Evolutionary conservation across 1,140 invertebrate species (phyloP).

Genomic region (Oreohelix idahoensis): DNA sequence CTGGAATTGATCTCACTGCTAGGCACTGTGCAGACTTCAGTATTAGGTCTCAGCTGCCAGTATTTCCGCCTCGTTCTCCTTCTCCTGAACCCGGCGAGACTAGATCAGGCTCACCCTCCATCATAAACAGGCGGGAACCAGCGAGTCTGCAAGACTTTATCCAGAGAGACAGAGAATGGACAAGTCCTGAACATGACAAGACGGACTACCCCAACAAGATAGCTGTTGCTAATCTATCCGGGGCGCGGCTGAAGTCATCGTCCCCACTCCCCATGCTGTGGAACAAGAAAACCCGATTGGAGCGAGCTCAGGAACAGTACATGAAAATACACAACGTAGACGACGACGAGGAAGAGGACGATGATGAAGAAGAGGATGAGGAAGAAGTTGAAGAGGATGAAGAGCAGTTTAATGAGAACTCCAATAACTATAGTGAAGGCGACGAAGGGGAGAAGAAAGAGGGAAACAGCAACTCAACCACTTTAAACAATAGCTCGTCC

Average conservation of each 20-base stretch:
- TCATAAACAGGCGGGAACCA: background rate
- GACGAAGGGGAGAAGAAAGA: background rate
- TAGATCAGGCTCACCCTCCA: background rate
- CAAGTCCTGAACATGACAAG: background rate
- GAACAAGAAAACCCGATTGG: slow-evolving; percentile 16
- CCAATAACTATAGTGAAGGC: background rate
- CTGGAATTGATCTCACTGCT: slow-evolving; percentile 24
- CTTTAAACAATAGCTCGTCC: background rate
- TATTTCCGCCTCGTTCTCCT: slow-evolving; percentile 19
- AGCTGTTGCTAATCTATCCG: slow-evolving; percentile 18
- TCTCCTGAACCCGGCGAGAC: slow-evolving; percentile 36
- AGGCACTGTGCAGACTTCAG: slow-evolving; percentile 35
- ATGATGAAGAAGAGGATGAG: slow-evolving; percentile 30
- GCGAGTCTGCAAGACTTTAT: background rate
- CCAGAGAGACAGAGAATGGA: background rate
- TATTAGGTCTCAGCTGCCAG: slow-evolving; percentile 18
- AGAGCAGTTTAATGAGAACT: slow-evolving; percentile 32
- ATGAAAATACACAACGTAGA: slow-evolving; percentile 22
- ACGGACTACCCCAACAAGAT: slow-evolving; percentile 6
- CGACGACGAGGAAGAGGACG: slow-evolving; percentile 35
- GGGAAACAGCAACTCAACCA: background rate
- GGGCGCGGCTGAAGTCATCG: slow-evolving; percentile 12
- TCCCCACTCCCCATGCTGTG: background rate
- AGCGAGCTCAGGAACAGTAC: slow-evolving; percentile 9
- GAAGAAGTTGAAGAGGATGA: slow-evolving; percentile 36